These are phyloP conservation scores for Orcinus orca DNA, from an alignment of 2,113 vertebrate genomes.

Conservation along the genomic window DNA sequence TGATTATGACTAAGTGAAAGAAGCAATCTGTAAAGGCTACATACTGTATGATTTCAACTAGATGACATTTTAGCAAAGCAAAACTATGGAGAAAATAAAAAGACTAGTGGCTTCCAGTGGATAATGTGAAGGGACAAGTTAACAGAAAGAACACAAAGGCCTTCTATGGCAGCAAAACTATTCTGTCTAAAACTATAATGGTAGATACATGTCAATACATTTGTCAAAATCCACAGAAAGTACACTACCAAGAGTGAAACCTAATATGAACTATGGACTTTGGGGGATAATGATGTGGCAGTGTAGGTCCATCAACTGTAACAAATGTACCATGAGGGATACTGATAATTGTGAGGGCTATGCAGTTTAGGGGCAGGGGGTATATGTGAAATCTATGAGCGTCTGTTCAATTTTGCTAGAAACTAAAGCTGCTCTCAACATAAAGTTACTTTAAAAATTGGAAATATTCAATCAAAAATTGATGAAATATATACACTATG, in stretches of 20 bases:
- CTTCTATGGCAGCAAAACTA: background rate
- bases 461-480: background rate
- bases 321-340: background rate
- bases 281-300: background rate
- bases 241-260: background rate
- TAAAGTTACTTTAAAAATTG: background rate
- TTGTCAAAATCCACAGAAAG: background rate
- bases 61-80: background rate
- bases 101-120: background rate
- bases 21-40: background rate
- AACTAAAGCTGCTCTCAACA: background rate
- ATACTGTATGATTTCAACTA: background rate
- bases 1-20: background rate
- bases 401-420: background rate
- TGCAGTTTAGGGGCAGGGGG: accelerated
- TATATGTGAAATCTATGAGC: background rate
- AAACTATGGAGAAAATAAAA: background rate
- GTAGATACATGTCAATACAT: background rate
- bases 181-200: background rate
- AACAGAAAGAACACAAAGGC: background rate
- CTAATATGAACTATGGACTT: background rate
- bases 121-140: background rate
- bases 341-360: background rate
- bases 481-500: background rate
- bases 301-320: background rate